Evolutionary conservation across 1,140 invertebrate species (phyloP).

Genomic region (Sycobia sp.): DNA sequence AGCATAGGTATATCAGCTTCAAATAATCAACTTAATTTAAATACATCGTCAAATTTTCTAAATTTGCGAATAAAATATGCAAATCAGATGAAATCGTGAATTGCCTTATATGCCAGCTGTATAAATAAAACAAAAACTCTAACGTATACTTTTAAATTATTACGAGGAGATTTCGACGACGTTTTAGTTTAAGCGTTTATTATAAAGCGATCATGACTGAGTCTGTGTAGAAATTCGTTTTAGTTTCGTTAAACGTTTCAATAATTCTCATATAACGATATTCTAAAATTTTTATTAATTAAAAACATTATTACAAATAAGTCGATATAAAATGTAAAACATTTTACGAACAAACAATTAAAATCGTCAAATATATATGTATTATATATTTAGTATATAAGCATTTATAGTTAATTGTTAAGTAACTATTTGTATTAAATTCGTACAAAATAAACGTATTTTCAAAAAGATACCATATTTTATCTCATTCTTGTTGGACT

Average conservation of each 20-base stretch:
- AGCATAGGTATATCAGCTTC: too few species aligned
- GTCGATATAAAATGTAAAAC: neutral
- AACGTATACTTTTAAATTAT: too few species aligned
- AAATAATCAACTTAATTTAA: too few species aligned
- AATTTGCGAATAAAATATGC: too few species aligned
- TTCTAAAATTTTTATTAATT: too few species aligned
- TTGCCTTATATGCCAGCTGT: too few species aligned
- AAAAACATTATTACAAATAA: slow-evolving; percentile 3
- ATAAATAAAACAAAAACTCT: too few species aligned
- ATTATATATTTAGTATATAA: slow-evolving; percentile 3
- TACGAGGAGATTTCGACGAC: too few species aligned
- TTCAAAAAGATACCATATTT: neutral
- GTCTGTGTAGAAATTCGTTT: neutral
- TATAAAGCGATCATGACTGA: neutral
- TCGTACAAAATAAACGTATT: slow-evolving; percentile 20
- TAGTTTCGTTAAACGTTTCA: neutral
- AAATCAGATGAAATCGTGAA: too few species aligned
- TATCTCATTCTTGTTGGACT: neutral
- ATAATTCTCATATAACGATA: too few species aligned
- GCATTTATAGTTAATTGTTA: slow-evolving; percentile 8
- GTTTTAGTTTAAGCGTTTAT: neutral
- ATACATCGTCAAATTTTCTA: too few species aligned
- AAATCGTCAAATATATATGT: slow-evolving; percentile 11
- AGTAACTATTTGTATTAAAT: slow-evolving; percentile 26
- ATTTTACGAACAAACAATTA: neutral